A percentile compares a stretch with the other conserved stretches of the same genome.
Conservation (phyloP, 1,140 invertebrate species). For the Zaprionus inermis region DNA sequence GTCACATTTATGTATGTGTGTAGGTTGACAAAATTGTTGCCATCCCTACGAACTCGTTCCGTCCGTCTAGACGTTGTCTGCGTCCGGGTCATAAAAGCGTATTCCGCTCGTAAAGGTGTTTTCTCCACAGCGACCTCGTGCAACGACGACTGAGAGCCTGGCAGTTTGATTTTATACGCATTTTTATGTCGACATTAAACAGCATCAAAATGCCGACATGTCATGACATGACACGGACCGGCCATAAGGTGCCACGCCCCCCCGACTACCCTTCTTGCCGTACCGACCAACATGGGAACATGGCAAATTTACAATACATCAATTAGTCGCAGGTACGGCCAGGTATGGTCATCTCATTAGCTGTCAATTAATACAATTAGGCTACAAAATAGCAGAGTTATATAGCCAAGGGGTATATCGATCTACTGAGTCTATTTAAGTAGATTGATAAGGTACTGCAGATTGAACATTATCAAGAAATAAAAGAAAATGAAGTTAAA, state of each 20-base stretch:
- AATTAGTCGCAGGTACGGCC: neutral
- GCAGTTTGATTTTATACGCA: constrained; percentile 63
- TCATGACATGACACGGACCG: constrained; percentile 28
- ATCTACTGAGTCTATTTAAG: too few species aligned
- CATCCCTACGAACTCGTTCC: neutral
- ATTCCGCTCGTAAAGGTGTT: constrained; percentile 48
- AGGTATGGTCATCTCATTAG: neutral
- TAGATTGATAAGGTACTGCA: neutral
- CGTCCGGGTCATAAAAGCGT: constrained; percentile 53
- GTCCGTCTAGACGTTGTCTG: constrained; percentile 59
- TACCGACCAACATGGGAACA: neutral
- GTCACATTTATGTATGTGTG: constrained; percentile 32
- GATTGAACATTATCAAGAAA: too few species aligned
- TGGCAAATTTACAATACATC: neutral
- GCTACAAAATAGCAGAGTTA: neutral
- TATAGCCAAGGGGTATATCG: neutral
- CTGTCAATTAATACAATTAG: neutral
- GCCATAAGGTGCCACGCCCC: neutral
- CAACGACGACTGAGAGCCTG: constrained; percentile 23
- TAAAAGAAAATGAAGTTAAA: too few species aligned
- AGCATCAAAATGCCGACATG: constrained; percentile 26
- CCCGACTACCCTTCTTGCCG: too few species aligned
- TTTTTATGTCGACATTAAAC: constrained; percentile 57
- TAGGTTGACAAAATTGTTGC: constrained; percentile 22
- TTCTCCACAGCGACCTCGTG: neutral